These are phyloP conservation scores for Papilio polytes DNA, from an alignment of 1,140 invertebrate genomes.

Conservation along the genomic window DNA sequence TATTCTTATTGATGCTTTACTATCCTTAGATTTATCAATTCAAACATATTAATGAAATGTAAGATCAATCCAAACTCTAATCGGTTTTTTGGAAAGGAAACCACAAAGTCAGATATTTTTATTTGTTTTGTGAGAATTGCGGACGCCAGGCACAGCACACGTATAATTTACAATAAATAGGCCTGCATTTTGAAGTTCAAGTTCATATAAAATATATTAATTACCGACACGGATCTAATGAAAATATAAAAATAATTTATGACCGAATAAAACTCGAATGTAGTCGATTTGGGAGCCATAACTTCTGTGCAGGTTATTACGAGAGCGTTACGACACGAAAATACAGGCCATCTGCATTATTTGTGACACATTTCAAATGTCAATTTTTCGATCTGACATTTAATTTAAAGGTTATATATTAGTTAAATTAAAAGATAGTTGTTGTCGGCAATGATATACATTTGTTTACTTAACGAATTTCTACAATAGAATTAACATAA, in stretches of 20 bases:
- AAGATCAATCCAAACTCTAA: too few relatives aligned
- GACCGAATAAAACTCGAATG: background rate
- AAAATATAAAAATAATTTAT: constrained; percentile 11
- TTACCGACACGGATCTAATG: background rate
- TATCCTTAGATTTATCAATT: too few relatives aligned
- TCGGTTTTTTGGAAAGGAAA: too few relatives aligned
- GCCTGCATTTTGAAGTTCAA: background rate
- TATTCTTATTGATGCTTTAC: background rate
- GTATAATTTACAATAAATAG: background rate
- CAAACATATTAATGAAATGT: too few relatives aligned
- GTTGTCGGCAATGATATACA: constrained; percentile 43
- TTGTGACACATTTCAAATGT: constrained; percentile 35
- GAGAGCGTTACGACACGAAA: background rate
- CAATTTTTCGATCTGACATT: constrained; percentile 37
- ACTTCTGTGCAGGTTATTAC: constrained; percentile 11
- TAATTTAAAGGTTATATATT: constrained; percentile 46
- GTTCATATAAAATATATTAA: background rate
- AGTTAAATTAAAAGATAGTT: constrained; percentile 45
- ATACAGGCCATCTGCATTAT: constrained; percentile 34
- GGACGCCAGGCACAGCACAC: background rate
- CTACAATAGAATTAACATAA: constrained; percentile 22
- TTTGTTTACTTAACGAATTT: constrained; percentile 28
- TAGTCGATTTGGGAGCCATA: background rate
- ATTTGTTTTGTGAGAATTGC: too few relatives aligned
- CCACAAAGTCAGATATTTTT: too few relatives aligned